Percentiles rank a stretch among this genome's conserved stretches.
These are phyloP conservation scores for Ichneumoninae sp. DNA, from an alignment of 2,888 invertebrate genomes.

Conservation along the genomic window DNA sequence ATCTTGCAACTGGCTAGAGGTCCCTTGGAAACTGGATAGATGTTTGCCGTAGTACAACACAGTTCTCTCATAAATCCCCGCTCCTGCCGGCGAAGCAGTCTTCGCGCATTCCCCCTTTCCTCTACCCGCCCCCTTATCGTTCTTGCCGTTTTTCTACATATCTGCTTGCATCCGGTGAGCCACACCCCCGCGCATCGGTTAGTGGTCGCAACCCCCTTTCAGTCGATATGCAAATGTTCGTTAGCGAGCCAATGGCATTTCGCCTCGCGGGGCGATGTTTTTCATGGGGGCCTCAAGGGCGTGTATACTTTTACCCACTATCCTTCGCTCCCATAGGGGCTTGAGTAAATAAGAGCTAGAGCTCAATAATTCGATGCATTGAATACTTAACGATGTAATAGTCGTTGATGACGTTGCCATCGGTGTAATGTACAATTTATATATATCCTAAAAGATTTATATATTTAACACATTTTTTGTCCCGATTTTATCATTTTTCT, in stretches of 20 bases:
- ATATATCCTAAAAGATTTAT: neutral
- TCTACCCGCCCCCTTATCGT: neutral
- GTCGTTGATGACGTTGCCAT: no score
- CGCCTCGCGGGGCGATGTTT: neutral
- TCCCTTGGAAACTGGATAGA: conserved; percentile 46
- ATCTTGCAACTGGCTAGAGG: conserved; percentile 72
- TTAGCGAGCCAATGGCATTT: conserved; percentile 34
- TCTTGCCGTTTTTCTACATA: conserved; percentile 50
- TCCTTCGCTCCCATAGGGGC: neutral
- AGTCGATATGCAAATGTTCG: conserved; percentile 35
- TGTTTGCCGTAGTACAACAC: conserved; percentile 46
- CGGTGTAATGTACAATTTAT: no score
- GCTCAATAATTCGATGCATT: neutral
- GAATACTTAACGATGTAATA: neutral
- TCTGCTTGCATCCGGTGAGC: conserved; percentile 55
- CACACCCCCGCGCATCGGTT: conserved; percentile 63
- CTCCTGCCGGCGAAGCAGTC: conserved; percentile 15
- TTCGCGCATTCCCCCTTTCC: neutral
- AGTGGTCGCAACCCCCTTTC: conserved; percentile 62
- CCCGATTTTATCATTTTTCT: no score
- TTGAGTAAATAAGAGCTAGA: neutral
- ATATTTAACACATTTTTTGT: neutral
- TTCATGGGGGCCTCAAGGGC: neutral
- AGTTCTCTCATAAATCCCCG: conserved; percentile 30
- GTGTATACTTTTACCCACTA: conserved; percentile 10